Evolutionary conservation across 2,113 vertebrate species (phyloP), one percentile per base, ranked within the genome.

Genomic region (Argyrosomus japonicus): DNA sequence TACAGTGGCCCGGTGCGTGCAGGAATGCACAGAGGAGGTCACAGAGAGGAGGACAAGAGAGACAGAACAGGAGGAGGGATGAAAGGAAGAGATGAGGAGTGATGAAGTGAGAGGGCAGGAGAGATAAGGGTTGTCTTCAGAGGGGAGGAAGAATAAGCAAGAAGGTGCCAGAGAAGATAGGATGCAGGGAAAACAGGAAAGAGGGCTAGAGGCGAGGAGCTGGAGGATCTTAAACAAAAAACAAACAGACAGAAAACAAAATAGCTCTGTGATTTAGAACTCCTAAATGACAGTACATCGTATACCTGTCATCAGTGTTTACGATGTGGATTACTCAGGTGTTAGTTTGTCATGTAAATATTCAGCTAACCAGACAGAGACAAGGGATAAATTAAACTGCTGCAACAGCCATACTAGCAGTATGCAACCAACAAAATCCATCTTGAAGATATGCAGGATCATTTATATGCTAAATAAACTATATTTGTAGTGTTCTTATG

Each of bases 11-110:
- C 18, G 13, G 57, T 75, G 75, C 43, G 50, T 90, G 85, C 53
- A 79, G 86, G 85, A 89, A 93, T 90, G 81, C 62, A 76, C 27
- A 4, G 45, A 64, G 19, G 67, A 88, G 89, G 78, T 84, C 73
- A 64, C 9, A 48, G 70, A 48, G 68, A 77, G 86, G 83, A 85
- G 87, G 87, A 81, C 45, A 63, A n/a, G 68, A 72, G 67, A 90
- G 58, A 64, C 23, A 7, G 79, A 63, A 27, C 79, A 68, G 72
- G 40, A 74, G 72, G 64, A 83, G 54, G 78, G 83, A 82, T 86
- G 84, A 80, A 82, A 87, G 62, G 62, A 69, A 60, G 63, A 79
- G 53, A 73, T 18, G 64, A 56, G 74, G 79, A 89, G 71, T 69
- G 78, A 83, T 86, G 82, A 81, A 54, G 76, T 84, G 87, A 86